Evolutionary conservation across 2,888 invertebrate species (phyloP), one percentile per base, ranked within the genome.

Genomic region (Steinernema scapterisci): DNA sequence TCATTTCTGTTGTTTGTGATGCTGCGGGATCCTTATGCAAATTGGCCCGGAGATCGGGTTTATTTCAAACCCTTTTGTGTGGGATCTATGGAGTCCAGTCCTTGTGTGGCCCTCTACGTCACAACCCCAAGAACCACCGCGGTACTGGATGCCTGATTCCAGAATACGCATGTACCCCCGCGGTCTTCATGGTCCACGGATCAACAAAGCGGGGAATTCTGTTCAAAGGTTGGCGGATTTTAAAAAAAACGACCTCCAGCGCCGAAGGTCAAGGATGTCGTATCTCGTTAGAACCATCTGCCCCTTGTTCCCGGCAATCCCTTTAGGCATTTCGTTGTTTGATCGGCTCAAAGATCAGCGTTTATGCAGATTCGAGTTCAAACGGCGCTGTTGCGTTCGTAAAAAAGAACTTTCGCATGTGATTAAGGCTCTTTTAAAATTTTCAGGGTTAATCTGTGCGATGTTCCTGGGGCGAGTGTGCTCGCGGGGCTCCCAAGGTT

Each of bases 361-460:
- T 63, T 63, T 54, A 54, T 54, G 54, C 23, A 54, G 21, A 54
- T 25, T 63, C 25, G 27, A 13, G 27, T 31, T 31, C n/a, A 27
- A 16, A 27, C 63, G 63, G 13, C 63, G 48, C 19, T 16, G 63
- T 63, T 38, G 63, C 16, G 38, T 25, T 11, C 63, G 27, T 2
- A 11, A 31, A 63, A 63, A n/a, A 25, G 63, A 63, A 63, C 25
- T 38, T 63, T 63, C 25, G 31, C 31, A 63, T 38, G 6, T 27
- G 63, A 63, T 38, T 23, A 23, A 13, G 63, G 38, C 11, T 31
- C 31, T 31, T 63, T 31, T n/a, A 63, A 63, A 63, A 63, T 31
- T n/a, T 31, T 63, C 31, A 63, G 63, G 63, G 63, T 63, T 63
- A 63, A 63, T 63, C 63, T 63, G 63, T 38, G 27, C 63, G n/a